Evolutionary conservation across 2,113 vertebrate genomes (phyloP).

Genomic region (Pedionomus torquatus): DNA sequence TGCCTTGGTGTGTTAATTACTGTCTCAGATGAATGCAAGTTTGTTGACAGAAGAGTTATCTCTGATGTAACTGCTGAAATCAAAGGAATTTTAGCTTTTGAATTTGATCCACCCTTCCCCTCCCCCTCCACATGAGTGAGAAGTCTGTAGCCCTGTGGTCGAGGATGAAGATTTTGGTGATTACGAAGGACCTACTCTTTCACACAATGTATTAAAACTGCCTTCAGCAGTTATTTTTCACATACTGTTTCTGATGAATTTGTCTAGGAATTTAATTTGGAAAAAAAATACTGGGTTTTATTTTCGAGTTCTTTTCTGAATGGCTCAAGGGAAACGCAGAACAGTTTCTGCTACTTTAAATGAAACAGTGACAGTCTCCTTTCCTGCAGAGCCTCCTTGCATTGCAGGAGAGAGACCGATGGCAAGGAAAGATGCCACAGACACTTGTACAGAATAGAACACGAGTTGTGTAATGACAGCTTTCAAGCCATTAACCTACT

Average conservation of each 20-base stretch:
- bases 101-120: background rate
- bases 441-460: slow-evolving; percentile 32
- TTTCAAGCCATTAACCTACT: slow-evolving; percentile 67
- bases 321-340: background rate
- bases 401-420: background rate
- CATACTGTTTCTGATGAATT: background rate
- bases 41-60: background rate
- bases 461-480: slow-evolving; percentile 48
- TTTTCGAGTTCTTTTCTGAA: background rate
- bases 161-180: background rate
- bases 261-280: background rate
- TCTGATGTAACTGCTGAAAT: background rate
- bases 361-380: background rate
- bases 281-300: background rate
- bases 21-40: background rate
- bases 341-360: background rate
- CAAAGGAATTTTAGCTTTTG: background rate
- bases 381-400: background rate
- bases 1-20: background rate
- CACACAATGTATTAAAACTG: background rate
- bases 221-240: background rate
- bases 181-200: background rate
- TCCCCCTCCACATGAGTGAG: background rate
- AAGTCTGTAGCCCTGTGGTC: background rate
- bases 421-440: slow-evolving; percentile 25